A percentile compares a stretch with the other conserved stretches of the same genome.
phyloP scores from a whole-genome alignment of 2,888 invertebrate species.

The Neocrepidodera transversa region DNA sequence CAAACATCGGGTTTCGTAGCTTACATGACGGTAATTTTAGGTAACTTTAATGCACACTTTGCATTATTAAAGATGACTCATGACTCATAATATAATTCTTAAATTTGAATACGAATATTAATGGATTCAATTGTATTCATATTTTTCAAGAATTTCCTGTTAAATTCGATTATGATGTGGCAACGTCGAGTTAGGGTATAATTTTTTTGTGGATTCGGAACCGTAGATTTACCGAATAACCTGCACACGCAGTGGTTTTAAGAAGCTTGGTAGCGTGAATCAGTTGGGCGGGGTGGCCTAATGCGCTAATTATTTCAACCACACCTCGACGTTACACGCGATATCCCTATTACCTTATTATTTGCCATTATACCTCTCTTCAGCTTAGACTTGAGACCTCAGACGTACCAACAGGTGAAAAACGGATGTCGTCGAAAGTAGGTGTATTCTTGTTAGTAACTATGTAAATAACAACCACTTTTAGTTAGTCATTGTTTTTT shows the following conservation, averaged over 20 bases:
- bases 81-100: too few relatives aligned
- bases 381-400: not conserved
- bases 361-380: slow-evolving; percentile 31
- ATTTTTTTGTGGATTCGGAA: slow-evolving; percentile 16
- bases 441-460: too few relatives aligned
- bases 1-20: too few relatives aligned
- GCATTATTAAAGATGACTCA: too few relatives aligned
- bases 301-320: slow-evolving; percentile 55
- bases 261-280: slow-evolving; percentile 44
- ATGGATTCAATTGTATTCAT: too few relatives aligned
- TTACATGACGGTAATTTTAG: too few relatives aligned
- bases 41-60: too few relatives aligned
- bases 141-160: too few relatives aligned
- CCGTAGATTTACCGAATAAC: slow-evolving; percentile 24
- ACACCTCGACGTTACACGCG: slow-evolving; percentile 54
- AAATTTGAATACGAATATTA: too few relatives aligned
- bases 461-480: not conserved
- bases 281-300: slow-evolving; percentile 53
- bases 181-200: not conserved
- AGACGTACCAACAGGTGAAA: not conserved
- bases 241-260: slow-evolving; percentile 17
- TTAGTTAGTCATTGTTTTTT: not conserved
- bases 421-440: not conserved
- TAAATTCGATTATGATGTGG: too few relatives aligned
- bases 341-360: slow-evolving; percentile 50